A percentile compares a stretch with the other conserved stretches of the same genome.
Conservation (phyloP, 2,113 vertebrate genomes). For the Anser brachyrhynchus region DNA sequence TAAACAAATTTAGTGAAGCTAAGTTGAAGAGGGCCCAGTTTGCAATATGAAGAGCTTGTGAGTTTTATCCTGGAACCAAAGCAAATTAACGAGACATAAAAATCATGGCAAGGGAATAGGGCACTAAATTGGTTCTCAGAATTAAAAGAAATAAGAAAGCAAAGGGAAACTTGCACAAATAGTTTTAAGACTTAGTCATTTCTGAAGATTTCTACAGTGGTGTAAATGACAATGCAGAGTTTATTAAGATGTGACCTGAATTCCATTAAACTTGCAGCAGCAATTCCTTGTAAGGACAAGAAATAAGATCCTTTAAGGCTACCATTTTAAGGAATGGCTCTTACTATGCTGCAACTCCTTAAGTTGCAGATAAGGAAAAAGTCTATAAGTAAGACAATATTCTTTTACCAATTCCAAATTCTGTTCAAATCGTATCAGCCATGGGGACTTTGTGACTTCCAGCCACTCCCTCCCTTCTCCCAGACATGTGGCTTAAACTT, state of each 20-base stretch:
- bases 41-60: conserved; percentile 19
- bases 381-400: neutral
- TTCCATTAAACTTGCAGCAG: neutral
- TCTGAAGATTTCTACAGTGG: conserved; percentile 10
- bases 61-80: conserved; percentile 1
- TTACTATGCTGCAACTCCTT: neutral
- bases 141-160: neutral
- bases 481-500: neutral
- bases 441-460: neutral
- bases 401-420: neutral
- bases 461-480: neutral
- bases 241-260: neutral
- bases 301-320: neutral
- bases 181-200: neutral
- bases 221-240: neutral
- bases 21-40: neutral
- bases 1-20: conserved; percentile 34
- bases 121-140: conserved; percentile 18
- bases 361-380: neutral
- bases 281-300: neutral
- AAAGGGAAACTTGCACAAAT: neutral
- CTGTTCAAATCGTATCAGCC: rapidly evolving
- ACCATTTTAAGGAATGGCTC: neutral
- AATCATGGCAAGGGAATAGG: conserved; percentile 18
- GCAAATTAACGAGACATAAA: conserved; percentile 13